phyloP scores from a whole-genome alignment of 2,113 vertebrate genomes.

The Heteronetta atricapilla region DNA sequence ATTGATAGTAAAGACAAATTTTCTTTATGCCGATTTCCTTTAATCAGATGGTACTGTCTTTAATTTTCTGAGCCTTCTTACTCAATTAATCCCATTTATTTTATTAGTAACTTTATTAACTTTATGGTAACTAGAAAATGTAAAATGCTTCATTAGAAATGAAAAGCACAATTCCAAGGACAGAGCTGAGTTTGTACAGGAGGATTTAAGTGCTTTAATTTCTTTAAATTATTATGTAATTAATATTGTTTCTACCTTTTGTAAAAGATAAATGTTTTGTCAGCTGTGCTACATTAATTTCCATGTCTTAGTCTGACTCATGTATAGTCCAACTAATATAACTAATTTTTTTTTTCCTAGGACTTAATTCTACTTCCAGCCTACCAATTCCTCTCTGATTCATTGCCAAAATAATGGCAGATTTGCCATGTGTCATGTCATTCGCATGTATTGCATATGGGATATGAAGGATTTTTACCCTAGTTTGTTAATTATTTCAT shows the following conservation, averaged over 20 bases:
- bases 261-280: conserved; percentile 11
- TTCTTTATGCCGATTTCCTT: neutral
- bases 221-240: neutral
- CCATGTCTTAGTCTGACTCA: neutral
- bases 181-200: neutral
- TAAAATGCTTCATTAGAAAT: neutral
- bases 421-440: neutral
- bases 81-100: neutral
- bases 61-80: neutral
- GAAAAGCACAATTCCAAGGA: neutral
- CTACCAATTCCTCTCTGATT: conserved; percentile 13
- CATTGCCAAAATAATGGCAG: conserved; percentile 48
- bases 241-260: neutral
- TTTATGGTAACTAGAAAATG: neutral
- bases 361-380: neutral
- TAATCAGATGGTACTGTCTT: neutral
- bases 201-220: neutral
- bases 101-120: neutral
- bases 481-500: conserved; percentile 56
- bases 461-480: conserved; percentile 23
- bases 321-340: neutral
- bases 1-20: neutral
- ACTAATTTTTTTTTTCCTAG: neutral
- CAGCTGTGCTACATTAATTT: neutral
- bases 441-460: neutral